Evolutionary conservation across 2,797 vertebrate species (phyloP), one percentile per base, ranked within the genome.

Genomic region (Clamator glandarius): DNA sequence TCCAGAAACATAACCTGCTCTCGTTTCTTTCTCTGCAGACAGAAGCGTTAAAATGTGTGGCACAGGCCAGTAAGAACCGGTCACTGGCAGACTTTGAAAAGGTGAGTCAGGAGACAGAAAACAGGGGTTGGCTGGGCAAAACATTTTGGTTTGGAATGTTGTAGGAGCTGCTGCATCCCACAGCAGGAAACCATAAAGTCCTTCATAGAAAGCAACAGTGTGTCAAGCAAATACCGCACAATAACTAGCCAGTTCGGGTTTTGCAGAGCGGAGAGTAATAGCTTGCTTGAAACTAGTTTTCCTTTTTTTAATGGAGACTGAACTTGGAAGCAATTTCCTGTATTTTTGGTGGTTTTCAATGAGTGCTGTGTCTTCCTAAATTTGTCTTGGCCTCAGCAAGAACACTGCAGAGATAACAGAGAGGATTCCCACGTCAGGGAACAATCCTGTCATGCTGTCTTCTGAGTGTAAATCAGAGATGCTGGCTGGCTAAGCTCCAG

Each of bases 61-160:
- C 99, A 55, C 98, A 98, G 96, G 99, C 99, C 96, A 99, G 99
- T 96, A 99, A 99, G 98, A 99, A 99, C 98, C 98, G 99, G 87
- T 99, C 99, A 1, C 98, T 99, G 93, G 99, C 99, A 88, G 99
- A 99, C 95, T 99, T 99, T 95, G 99, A 99, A 96, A 99, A 99
- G 99, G 99, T 99, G 95, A 96, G 98, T 93, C 21, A 33, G 36
- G 92, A 93, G 76, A 12, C 51, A 42, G 35, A 48, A 80, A 78
- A 12, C 8, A 21, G 57, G 59, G 26, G 57, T 63, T 80, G 75
- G 29, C 72, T 67, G 64, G 66, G 25, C 33, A 54, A 41, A 75
- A 61, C 17, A 4, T 11, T 8, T 20, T 29, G 36, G 9, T 83
- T 89, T 62, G 87, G 80, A 35, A 93, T 61, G 42, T 8, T 62